Evolutionary conservation across 2,797 vertebrate genomes (phyloP), one percentile per base, ranked within the genome.

Genomic region (Amblyopsis hoosieri): DNA sequence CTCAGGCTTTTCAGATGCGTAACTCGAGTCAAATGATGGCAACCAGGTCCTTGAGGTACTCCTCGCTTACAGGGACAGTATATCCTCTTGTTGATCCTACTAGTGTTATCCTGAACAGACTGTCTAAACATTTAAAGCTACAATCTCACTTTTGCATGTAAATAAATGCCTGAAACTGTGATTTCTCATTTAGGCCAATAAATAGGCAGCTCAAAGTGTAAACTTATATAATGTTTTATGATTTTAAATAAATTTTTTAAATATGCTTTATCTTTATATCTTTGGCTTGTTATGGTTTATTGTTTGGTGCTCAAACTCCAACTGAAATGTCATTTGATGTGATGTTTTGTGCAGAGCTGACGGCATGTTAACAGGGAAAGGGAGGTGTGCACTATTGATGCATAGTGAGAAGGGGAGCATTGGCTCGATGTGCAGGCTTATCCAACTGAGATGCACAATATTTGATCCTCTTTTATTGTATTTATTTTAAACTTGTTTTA

Each of bases 241-340:
- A n/a, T 60, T 67, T 78, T 71, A 42, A 90, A 87, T 89, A 89
- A 90, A 89, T 72, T 37, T 42, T 89, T 79, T 66, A 79, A 60
- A 13, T 17, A 14, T 64, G 14, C 49, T 12, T 54, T 54, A 12
- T 12, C 51, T 54, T 55, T 60, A 31, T 8, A 60, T 13, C 2
- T 57, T 29, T 29, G 23, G 2, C 13, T 64, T 19, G 4, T 64
- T 6, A 54, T 7, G 53, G 13, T 48, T 0, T 3, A 33, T 29
- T 29, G 3, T 4, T 29, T 29, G 3, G 3, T 42, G 0, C 15
- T 62, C 12, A 10, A 8, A 10, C 45, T 3, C 37, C 33, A 57
- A 45, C 1, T 7, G 1, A 45, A 4, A 12, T 8, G 11, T 29
- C 2, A 23, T 4, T 6, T 29, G 51, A 33, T 23, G 23, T 4